Conservation (phyloP, 2,113 vertebrate genomes). For the Smithornis capensis region DNA sequence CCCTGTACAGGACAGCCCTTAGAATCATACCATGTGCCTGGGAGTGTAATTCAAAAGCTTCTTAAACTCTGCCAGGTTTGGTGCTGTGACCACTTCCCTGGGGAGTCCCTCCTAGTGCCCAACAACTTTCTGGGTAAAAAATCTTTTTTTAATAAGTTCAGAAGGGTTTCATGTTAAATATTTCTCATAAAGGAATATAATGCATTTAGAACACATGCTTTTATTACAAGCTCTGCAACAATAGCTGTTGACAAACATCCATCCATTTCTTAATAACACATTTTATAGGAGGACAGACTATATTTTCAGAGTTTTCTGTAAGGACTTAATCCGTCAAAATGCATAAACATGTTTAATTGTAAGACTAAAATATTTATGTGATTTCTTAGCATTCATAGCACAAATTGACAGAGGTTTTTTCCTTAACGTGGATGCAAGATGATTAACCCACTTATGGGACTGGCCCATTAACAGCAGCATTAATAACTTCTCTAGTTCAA, state of each 20-base stretch:
- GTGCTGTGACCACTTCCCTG: not conserved
- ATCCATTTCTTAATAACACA: not conserved
- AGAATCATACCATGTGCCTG: not conserved
- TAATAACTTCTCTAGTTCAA: not conserved
- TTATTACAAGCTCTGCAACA: not conserved
- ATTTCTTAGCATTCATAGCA: not conserved
- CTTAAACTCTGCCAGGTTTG: not conserved
- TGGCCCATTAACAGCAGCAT: not conserved
- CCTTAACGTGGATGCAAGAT: not conserved
- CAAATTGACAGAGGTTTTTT: not conserved
- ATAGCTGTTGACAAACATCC: not conserved
- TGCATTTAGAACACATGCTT: not conserved
- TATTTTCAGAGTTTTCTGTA: not conserved
- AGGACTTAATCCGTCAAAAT: accelerated
- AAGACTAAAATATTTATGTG: not conserved
- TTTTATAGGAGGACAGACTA: not conserved
- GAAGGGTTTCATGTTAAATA: not conserved
- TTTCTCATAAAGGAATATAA: not conserved
- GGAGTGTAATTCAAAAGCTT: not conserved
- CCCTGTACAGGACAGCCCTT: no score
- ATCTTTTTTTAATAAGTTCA: not conserved
- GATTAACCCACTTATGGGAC: not conserved
- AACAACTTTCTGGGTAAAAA: not conserved
- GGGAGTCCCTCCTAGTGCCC: not conserved
- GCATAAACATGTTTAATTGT: accelerated